These are phyloP conservation scores for Athetis lepigone DNA, from an alignment of 2,888 invertebrate genomes.

Conservation along the genomic window DNA sequence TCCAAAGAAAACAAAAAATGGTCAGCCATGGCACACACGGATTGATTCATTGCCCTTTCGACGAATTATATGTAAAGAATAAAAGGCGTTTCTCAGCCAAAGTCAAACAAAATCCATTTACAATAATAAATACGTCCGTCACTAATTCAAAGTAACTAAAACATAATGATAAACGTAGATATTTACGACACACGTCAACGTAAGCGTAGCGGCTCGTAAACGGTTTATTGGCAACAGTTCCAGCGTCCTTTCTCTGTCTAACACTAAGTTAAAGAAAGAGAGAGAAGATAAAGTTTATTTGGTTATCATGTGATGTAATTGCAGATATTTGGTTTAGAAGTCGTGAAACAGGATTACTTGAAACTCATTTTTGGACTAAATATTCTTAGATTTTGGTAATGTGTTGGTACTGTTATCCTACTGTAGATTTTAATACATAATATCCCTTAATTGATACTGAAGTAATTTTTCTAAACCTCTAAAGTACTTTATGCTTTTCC, in stretches of 20 bases:
- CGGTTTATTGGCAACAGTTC: constrained; percentile 53
- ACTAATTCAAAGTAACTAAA: constrained; percentile 56
- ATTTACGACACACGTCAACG: constrained; percentile 57
- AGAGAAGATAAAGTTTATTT: constrained; percentile 35
- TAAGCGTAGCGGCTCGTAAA: constrained; percentile 59
- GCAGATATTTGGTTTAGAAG: constrained; percentile 48
- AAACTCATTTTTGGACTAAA: constrained; percentile 43
- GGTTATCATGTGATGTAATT: constrained; percentile 58
- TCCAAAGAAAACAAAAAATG: too few species aligned
- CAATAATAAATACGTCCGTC: constrained; percentile 28
- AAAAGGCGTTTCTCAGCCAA: not conserved
- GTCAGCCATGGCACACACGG: not conserved
- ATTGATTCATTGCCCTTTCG: not conserved
- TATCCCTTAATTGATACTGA: too few species aligned
- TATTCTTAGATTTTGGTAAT: constrained; percentile 16
- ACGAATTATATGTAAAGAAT: not conserved
- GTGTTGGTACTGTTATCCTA: not conserved
- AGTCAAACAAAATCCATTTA: constrained; percentile 26
- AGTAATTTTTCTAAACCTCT: too few species aligned
- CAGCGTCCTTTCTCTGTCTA: constrained; percentile 21
- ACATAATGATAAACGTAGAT: constrained; percentile 53
- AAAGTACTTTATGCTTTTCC: not conserved
- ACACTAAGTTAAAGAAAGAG: constrained; percentile 26
- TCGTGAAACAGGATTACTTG: constrained; percentile 53
- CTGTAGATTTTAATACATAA: not conserved